Evolutionary conservation across 2,888 invertebrate genomes (phyloP).

Genomic region (Dasypolia templi): DNA sequence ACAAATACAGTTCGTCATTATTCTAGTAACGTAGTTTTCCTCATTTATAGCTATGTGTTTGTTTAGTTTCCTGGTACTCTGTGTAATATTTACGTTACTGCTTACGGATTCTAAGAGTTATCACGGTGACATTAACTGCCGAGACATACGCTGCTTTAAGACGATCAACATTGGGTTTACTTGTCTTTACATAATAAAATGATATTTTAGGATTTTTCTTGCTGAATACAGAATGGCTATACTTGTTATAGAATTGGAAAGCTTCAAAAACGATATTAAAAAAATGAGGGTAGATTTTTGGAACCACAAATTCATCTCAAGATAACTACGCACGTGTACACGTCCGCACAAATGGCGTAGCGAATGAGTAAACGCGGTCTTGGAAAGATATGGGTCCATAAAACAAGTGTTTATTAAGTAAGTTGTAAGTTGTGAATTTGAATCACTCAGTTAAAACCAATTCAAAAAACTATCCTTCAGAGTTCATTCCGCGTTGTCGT

Average conservation of each 20-base stretch:
- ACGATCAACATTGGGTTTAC: conserved; percentile 10
- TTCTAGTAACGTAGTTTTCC: conserved; percentile 43
- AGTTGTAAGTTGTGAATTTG: too few relatives aligned
- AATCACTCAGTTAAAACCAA: background rate
- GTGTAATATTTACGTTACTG: conserved; percentile 7
- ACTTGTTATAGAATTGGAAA: too few relatives aligned
- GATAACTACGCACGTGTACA: background rate
- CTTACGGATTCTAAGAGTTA: conserved; percentile 43
- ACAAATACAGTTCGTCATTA: background rate
- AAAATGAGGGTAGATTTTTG: too few relatives aligned
- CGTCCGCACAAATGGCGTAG: background rate
- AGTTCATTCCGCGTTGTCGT: background rate
- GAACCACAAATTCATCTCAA: background rate
- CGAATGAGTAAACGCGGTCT: background rate
- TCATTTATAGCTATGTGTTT: conserved; percentile 8
- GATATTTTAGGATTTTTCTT: background rate
- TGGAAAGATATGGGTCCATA: background rate
- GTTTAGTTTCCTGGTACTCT: conserved; percentile 22
- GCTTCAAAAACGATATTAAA: too few relatives aligned
- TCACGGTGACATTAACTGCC: conserved; percentile 50
- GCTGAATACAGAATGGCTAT: too few relatives aligned
- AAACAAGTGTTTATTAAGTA: background rate
- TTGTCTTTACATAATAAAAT: background rate
- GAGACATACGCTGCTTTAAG: conserved; percentile 21
- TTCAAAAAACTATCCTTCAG: background rate